Evolutionary conservation across 2,888 invertebrate species (phyloP).

Genomic region (Ennomos fuscantarius): DNA sequence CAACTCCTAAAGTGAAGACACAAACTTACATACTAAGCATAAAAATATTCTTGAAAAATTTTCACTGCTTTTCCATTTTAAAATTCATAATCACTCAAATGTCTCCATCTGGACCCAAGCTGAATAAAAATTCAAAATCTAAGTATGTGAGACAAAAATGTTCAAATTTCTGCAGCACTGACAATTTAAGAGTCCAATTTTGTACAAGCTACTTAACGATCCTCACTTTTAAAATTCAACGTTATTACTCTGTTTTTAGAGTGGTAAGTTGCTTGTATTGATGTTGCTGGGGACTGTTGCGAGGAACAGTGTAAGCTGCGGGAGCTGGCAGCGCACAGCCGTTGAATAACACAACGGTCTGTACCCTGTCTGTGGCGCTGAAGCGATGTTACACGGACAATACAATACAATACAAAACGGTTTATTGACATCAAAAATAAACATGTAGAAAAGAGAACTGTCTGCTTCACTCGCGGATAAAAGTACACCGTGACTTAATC

Average conservation of each 20-base stretch:
- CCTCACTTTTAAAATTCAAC: slow-evolving; percentile 1
- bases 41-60: too few relatives aligned
- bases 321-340: slow-evolving; percentile 17
- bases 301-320: slow-evolving; percentile 20
- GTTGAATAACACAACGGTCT: slow-evolving; percentile 28
- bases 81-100: not conserved
- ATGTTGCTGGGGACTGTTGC: not conserved
- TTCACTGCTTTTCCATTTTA: not conserved
- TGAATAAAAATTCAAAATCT: slow-evolving; percentile 9
- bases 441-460: too few relatives aligned
- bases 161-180: slow-evolving; percentile 5
- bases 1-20: too few relatives aligned
- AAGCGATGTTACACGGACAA: slow-evolving; percentile 22
- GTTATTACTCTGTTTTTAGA: not conserved
- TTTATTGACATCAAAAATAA: too few relatives aligned
- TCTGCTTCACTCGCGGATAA: too few relatives aligned
- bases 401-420: too few relatives aligned
- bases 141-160: slow-evolving; percentile 5
- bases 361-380: slow-evolving; percentile 13
- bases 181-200: slow-evolving; percentile 8
- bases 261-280: not conserved
- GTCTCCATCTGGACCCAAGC: not conserved
- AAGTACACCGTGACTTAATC: too few relatives aligned
- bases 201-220: not conserved
- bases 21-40: too few relatives aligned